Base-by-base conservation (phyloP, 92 coral and sea anemone species). In the Palythoa grandiflora region DNA sequence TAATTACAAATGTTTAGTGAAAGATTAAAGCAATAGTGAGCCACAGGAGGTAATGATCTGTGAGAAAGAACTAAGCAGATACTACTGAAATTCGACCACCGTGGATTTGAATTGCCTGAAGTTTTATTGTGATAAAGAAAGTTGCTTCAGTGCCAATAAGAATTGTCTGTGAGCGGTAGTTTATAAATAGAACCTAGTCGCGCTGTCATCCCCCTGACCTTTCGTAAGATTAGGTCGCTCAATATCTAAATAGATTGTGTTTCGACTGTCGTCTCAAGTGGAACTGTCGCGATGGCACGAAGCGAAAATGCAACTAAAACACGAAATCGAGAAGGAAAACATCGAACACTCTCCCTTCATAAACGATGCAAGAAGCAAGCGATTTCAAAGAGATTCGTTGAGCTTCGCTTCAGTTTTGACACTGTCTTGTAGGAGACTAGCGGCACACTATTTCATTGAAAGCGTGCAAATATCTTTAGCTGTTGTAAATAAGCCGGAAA, bases 401-500 rank as follows among this genome's bases (percentile, higher is more conserved):
- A 13, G n/a, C 39, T 47, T 65, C 8, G 47, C 14, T 17, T 35
- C 20, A 40, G 52, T 13, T 66, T 68, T 20, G 35, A 53, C 40
- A 9, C 40, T 4, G 5, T 19, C 48, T 68, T 47, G 12, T 36
- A 19, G 40, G 38, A 81, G 75, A 40, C 75, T 40, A 40, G 66
- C 40, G 19, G 16, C 86, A 81, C 86, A 81, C 21, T 68, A 68
- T 65, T 81, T 66, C 15, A 28, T 60, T 48, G 86, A 66, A 81
- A 63, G 21, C 86, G 86, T 81, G 86, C 75, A 66, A 65, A 61
- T 47, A 81, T 81, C 63, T 52, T 81, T 38, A 65, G 86, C 86
- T 21, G 16, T 63, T 20, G 60, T 20, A 81, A 81, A 65, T 81
- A 81, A 65, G 86, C 86, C 86, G 86, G 86, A 81, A 81, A 81